These are phyloP conservation scores for Patella pellucida DNA, from an alignment of 2,888 invertebrate genomes.

Conservation along the genomic window DNA sequence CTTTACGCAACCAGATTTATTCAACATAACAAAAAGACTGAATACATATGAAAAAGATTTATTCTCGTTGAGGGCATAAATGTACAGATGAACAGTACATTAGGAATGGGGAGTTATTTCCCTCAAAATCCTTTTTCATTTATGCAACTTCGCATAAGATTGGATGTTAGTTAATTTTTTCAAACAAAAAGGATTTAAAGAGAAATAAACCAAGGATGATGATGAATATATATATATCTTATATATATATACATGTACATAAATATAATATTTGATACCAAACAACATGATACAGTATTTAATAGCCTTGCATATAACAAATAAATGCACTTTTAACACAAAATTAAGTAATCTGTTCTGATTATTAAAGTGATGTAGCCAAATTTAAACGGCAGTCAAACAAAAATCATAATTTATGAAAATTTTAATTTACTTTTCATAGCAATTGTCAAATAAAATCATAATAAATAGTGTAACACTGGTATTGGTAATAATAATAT, in stretches of 20 bases:
- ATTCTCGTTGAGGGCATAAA: constrained; percentile 27
- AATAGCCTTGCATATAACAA: neutral
- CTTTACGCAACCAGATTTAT: no score
- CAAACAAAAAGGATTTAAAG: no score
- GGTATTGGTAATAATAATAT: no score
- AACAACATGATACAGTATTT: neutral
- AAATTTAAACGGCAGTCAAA: no score
- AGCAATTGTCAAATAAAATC: no score
- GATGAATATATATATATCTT: neutral
- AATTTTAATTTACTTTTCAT: no score
- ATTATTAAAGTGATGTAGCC: no score
- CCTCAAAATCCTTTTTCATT: neutral
- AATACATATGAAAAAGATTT: constrained; percentile 1
- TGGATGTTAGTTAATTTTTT: no score
- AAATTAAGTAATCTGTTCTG: neutral
- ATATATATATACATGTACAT: neutral
- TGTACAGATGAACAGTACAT: constrained; percentile 15
- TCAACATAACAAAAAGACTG: no score
- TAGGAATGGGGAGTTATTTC: neutral
- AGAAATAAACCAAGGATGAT: neutral
- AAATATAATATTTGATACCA: neutral
- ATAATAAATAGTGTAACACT: no score
- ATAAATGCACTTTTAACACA: constrained; percentile 11
- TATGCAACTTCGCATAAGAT: no score
- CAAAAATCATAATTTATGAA: no score